These are phyloP conservation scores for Pandemis cinnamomeana DNA, from an alignment of 2,888 invertebrate species.

Conservation along the genomic window DNA sequence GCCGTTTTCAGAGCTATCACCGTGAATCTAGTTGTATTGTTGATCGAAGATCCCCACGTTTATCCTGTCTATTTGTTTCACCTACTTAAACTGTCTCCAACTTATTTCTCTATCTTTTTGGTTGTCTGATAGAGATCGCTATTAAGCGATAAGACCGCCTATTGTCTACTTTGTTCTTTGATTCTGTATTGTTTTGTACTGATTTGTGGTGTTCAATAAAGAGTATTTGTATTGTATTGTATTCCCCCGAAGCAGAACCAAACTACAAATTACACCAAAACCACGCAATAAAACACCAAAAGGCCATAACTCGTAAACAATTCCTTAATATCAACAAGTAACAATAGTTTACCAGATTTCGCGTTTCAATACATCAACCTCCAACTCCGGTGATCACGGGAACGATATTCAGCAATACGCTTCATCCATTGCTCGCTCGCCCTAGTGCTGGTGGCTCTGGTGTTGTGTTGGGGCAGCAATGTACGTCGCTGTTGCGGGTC, in stretches of 20 bases:
- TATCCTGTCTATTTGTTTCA: too few relatives aligned
- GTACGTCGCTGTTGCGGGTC: constrained; percentile 12
- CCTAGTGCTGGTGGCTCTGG: background rate
- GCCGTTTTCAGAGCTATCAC: too few relatives aligned
- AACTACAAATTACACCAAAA: background rate
- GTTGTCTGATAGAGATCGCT: too few relatives aligned
- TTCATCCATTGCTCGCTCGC: background rate
- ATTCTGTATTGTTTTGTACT: too few relatives aligned
- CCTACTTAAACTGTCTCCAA: too few relatives aligned
- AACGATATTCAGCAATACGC: background rate
- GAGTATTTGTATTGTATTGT: too few relatives aligned
- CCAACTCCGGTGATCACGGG: background rate
- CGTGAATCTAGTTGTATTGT: too few relatives aligned
- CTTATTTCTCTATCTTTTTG: too few relatives aligned
- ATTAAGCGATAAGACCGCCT: too few relatives aligned
- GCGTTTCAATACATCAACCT: constrained; percentile 36
- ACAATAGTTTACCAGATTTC: constrained; percentile 33
- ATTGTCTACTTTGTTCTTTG: too few relatives aligned
- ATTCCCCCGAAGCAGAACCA: background rate
- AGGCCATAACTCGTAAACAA: constrained; percentile 32
- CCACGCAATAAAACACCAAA: constrained; percentile 22
- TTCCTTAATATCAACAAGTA: constrained; percentile 41
- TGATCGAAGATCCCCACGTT: too few relatives aligned
- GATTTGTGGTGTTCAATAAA: too few relatives aligned
- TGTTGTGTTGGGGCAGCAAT: constrained; percentile 1